Conservation (phyloP, 2,888 invertebrate genomes). For the Baronia brevicornis region DNA sequence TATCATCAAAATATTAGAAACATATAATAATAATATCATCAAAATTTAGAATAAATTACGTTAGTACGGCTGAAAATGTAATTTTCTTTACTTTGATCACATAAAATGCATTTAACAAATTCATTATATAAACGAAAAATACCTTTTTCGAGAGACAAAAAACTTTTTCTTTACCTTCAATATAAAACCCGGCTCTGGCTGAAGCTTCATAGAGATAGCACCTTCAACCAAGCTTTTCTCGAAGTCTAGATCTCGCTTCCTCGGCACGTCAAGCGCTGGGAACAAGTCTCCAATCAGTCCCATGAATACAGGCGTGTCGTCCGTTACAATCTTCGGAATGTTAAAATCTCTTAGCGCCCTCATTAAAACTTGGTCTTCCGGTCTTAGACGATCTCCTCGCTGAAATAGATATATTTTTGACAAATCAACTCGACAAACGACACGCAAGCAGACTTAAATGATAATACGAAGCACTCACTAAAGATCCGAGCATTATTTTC, state of each 20-base stretch:
- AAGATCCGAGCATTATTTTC: too few species aligned
- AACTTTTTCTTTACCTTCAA: conserved; percentile 83
- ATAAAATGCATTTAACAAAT: not conserved
- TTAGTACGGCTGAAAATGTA: too few species aligned
- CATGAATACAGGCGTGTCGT: conserved; percentile 94
- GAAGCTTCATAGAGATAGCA: conserved; percentile 87
- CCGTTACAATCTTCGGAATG: conserved; percentile 94
- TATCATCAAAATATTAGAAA: too few species aligned
- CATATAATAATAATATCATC: too few species aligned
- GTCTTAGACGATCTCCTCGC: conserved; percentile 82
- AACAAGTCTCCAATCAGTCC: conserved; percentile 95
- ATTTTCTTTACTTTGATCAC: not conserved
- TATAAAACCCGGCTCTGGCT: conserved; percentile 93
- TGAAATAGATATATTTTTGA: conserved; percentile 26
- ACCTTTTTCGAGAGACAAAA: too few species aligned
- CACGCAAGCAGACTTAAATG: too few species aligned
- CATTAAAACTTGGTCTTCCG: conserved; percentile 96
- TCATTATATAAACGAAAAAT: too few species aligned
- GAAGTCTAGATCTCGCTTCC: conserved; percentile 89
- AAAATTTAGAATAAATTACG: too few species aligned
- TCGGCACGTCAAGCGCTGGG: conserved; percentile 93
- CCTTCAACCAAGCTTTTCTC: conserved; percentile 86
- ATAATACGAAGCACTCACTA: too few species aligned
- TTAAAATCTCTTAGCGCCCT: conserved; percentile 95
- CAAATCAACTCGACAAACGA: too few species aligned